These are phyloP conservation scores for Axinella damicornis DNA, from an alignment of 37 sponge, comb jelly and placozoan species.

Conservation along the genomic window DNA sequence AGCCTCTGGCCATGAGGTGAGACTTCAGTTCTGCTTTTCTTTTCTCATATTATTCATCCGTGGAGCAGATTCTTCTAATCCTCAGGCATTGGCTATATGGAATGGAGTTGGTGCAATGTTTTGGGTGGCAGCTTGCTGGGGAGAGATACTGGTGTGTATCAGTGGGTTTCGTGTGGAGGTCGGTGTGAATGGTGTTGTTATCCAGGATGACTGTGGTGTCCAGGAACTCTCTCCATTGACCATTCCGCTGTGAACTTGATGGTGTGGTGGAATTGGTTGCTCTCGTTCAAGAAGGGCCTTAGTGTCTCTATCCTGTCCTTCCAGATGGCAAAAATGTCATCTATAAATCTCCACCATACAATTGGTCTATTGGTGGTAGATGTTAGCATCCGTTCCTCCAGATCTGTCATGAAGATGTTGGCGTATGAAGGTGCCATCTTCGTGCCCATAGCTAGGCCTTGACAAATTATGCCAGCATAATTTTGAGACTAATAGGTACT, in stretches of 20 bases:
- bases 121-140: not conserved
- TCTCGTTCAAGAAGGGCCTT: not conserved
- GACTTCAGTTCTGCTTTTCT: not conserved
- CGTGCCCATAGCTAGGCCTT: conserved; percentile 40
- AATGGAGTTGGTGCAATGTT: not conserved
- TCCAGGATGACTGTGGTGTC: conserved; percentile 31
- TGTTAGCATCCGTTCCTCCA: conserved; percentile 8
- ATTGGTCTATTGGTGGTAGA: not conserved
- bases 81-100: conserved; percentile 1
- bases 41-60: not conserved
- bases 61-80: not conserved
- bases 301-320: not conserved
- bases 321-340: conserved; percentile 48
- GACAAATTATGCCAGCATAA: too few relatives aligned
- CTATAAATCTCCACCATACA: conserved; percentile 39
- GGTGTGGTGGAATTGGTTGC: conserved; percentile 42
- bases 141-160: conserved; percentile 20
- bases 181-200: not conserved
- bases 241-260: conserved; percentile 32
- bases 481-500: too few relatives aligned
- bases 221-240: not conserved
- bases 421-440: conserved; percentile 34
- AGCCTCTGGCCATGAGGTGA: not conserved
- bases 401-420: conserved; percentile 40
- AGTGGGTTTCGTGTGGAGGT: conserved; percentile 18